Percentiles rank a stretch among this genome's conserved stretches.
phyloP scores from a whole-genome alignment of 1,140 invertebrate genomes.

The Pomacea maculata region DNA sequence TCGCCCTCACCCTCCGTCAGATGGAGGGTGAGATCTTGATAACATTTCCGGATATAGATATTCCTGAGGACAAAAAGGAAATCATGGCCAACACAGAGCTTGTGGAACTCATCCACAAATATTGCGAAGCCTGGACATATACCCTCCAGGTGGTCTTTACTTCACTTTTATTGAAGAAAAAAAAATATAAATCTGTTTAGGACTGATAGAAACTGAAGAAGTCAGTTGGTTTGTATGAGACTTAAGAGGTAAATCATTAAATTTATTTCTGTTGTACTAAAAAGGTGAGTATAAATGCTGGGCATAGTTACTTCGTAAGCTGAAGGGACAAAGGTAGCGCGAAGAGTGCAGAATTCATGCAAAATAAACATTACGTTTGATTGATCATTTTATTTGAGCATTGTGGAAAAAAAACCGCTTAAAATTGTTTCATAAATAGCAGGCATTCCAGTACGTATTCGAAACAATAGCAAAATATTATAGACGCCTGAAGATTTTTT shows the following conservation, averaged over 20 bases:
- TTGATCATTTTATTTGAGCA: too few species aligned
- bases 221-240: too few species aligned
- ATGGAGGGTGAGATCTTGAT: constrained; percentile 65
- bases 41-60: constrained; percentile 59
- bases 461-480: background rate
- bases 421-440: background rate
- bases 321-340: too few species aligned
- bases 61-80: constrained; percentile 52
- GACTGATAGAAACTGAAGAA: too few species aligned
- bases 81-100: constrained; percentile 56
- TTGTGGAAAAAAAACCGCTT: background rate
- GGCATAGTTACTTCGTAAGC: too few species aligned
- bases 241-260: too few species aligned
- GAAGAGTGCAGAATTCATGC: too few species aligned
- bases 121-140: constrained; percentile 59
- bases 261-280: too few species aligned
- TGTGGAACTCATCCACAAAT: constrained; percentile 49
- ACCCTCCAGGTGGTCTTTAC: constrained; percentile 37
- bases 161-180: too few species aligned
- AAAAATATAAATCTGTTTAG: too few species aligned
- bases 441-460: background rate
- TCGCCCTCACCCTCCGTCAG: constrained; percentile 64
- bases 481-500: background rate
- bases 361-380: too few species aligned
- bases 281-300: too few species aligned